Percentiles rank a stretch among this genome's conserved stretches.
These are phyloP conservation scores for Helicoverpa zea DNA, from an alignment of 1,140 invertebrate species.

Conservation along the genomic window DNA sequence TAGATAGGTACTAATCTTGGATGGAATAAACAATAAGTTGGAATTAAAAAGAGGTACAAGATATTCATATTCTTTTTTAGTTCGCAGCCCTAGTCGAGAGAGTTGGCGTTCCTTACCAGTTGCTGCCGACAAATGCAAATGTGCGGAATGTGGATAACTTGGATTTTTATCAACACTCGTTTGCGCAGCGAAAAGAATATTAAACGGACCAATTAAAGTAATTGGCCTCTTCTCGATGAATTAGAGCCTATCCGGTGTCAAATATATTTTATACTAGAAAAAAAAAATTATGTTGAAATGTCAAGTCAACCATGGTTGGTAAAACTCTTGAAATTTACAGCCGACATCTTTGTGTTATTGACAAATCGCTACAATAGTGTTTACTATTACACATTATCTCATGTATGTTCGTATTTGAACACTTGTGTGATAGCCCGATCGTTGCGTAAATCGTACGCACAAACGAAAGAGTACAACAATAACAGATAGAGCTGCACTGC, in stretches of 20 bases:
- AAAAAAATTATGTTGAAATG: no score
- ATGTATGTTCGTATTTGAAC: constrained; percentile 1
- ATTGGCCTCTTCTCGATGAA: constrained; percentile 31
- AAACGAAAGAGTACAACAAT: constrained; percentile 38
- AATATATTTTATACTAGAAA: no score
- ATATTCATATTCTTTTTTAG: not conserved
- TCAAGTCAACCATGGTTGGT: no score
- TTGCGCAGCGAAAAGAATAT: constrained; percentile 41
- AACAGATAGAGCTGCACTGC: constrained; percentile 52
- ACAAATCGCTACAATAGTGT: constrained; percentile 1
- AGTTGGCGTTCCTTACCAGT: constrained; percentile 36
- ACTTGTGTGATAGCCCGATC: constrained; percentile 19
- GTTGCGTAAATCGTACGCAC: constrained; percentile 44
- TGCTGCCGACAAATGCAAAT: constrained; percentile 51
- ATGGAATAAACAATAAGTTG: no score
- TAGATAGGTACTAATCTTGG: no score
- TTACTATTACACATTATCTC: constrained; percentile 9
- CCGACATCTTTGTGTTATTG: not conserved
- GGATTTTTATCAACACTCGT: constrained; percentile 46
- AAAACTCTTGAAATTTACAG: not conserved
- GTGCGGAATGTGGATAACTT: constrained; percentile 49
- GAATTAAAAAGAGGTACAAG: no score
- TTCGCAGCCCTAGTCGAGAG: constrained; percentile 9
- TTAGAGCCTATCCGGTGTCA: not conserved
- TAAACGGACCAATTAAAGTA: constrained; percentile 40